phyloP scores from a whole-genome alignment of 1,140 invertebrate species.

The Drosophila asahinai region DNA sequence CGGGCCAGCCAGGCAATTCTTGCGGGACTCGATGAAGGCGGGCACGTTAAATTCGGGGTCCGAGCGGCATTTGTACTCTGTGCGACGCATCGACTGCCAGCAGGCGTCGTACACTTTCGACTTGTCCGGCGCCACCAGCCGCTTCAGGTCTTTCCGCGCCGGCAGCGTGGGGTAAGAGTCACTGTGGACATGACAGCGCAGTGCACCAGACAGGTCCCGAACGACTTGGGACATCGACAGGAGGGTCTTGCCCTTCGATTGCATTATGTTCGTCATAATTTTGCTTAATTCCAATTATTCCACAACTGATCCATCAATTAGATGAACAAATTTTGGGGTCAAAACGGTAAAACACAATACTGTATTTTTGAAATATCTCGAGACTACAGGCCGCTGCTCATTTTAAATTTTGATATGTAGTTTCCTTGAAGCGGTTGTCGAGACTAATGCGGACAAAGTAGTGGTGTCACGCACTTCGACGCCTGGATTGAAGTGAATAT shows the following conservation, averaged over 20 bases:
- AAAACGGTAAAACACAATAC: background rate
- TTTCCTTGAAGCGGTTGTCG: background rate
- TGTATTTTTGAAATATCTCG: too few relatives aligned
- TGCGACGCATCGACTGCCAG: conserved; percentile 14
- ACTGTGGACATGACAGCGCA: background rate
- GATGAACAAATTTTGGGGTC: background rate
- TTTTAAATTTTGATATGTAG: background rate
- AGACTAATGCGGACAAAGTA: background rate
- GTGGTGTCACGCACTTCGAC: background rate
- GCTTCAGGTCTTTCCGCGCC: background rate
- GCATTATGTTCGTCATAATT: background rate
- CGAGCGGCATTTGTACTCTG: conserved; percentile 21
- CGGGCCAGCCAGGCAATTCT: background rate
- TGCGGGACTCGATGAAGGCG: background rate
- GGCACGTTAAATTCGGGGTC: conserved; percentile 5
- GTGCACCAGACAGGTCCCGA: too few relatives aligned
- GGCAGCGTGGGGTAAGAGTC: background rate
- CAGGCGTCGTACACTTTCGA: conserved; percentile 6
- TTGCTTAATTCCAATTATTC: background rate
- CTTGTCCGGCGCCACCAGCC: background rate
- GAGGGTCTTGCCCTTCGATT: background rate
- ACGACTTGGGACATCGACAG: background rate
- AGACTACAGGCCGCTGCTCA: background rate
- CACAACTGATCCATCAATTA: background rate
- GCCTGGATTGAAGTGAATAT: background rate